These are phyloP conservation scores for Macrosoma leucophasiata DNA, from an alignment of 2,888 invertebrate species.

Conservation along the genomic window DNA sequence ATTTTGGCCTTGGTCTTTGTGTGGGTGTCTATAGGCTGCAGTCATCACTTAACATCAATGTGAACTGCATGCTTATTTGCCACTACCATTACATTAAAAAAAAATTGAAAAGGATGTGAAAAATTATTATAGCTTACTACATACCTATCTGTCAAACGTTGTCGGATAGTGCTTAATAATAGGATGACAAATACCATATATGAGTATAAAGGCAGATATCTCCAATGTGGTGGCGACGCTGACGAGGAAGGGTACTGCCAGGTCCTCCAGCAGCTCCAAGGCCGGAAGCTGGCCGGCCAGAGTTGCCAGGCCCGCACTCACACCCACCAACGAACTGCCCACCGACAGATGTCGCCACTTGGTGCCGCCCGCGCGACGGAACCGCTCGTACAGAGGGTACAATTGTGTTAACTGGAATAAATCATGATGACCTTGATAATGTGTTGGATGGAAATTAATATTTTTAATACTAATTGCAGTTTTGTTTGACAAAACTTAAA, in stretches of 20 bases:
- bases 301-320: conserved; percentile 31
- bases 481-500: no score
- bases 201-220: conserved; percentile 45
- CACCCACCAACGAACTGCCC: conserved; percentile 35
- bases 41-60: not conserved
- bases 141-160: no score
- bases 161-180: no score
- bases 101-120: no score
- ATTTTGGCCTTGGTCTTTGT: no score
- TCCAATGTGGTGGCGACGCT: conserved; percentile 43
- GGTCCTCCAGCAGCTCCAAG: conserved; percentile 41
- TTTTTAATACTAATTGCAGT: no score
- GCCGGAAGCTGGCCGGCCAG: conserved; percentile 37
- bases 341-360: conserved; percentile 47
- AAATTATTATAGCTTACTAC: no score
- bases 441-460: no score
- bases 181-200: conserved; percentile 58
- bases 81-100: not conserved
- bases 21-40: not conserved
- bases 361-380: conserved; percentile 41
- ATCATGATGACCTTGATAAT: conserved; percentile 1
- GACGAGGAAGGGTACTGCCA: conserved; percentile 43
- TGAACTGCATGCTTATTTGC: not conserved
- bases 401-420: conserved; percentile 44
- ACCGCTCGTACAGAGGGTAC: conserved; percentile 50